Base-by-base conservation (phyloP, 2,797 vertebrate species). In the Pantherophis alleghaniensis region DNA sequence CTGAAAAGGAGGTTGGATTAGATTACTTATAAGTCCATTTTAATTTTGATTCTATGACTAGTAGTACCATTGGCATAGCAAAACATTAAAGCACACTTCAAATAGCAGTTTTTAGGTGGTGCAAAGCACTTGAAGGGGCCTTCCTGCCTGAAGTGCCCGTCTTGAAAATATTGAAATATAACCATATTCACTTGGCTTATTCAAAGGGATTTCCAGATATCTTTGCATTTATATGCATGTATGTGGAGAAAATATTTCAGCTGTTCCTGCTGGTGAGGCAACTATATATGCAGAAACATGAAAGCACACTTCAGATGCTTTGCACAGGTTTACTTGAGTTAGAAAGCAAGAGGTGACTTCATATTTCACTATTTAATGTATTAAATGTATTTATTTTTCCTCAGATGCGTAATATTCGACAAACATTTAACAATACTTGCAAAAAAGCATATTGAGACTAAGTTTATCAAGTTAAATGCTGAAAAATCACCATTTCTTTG, bases 401-500 rank as follows among this genome's bases (percentile, higher is more conserved):
- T 88, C 95, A 99, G 99, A 96, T 99, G 99, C 94, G 98, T 99
- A 97, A 99, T 99, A 97, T 51, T 99, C 91, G 99, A 99, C 97
- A 99, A 98, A 96, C 99, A 99, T 95, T 97, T 99, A 97, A 95
- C 97, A 87, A 94, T 98, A 89, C 69, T 99, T 97, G 98, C 99
- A 92, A 99, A 99, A 97, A 99, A 99, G 95, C 99, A 99, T 1
- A 88, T 99, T 28, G 99, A 99, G 97, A 99, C 99, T 91, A 99
- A 99, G 96, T 99, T 99, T 97, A 97, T 99, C 96, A 99, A 99
- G 96, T 96, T 99, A 96, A 99, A 99, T 96, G 99, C 98, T 95
- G 99, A 99, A 97, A 99, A 99, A 95, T 98, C 99, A 26, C 99
- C 99, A 11, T 99, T 99, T 96, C 97, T 99, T 94, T 98, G 99